Conservation (phyloP, 2,113 vertebrate genomes). For the Epinephelus moara region DNA sequence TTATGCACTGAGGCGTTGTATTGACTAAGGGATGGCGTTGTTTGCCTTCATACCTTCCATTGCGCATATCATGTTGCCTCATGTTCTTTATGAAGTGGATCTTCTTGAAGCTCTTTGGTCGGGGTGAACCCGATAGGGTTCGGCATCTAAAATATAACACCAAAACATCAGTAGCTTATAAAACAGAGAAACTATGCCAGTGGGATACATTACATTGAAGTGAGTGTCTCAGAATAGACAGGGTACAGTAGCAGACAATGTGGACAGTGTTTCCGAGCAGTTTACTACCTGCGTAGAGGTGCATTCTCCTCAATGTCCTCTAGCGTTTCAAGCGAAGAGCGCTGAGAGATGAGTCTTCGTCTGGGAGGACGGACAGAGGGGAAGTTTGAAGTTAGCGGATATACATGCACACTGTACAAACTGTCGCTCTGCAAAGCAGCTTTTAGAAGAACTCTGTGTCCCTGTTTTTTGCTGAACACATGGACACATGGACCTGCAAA, state of each 20-base stretch:
- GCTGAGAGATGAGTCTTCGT: constrained; percentile 96
- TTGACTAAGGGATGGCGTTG: constrained; percentile 39
- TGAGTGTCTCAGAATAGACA: not conserved
- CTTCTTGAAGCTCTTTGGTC: constrained; percentile 99
- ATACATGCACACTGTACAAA: constrained; percentile 7
- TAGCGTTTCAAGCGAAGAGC: constrained; percentile 97
- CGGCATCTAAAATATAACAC: constrained; percentile 89
- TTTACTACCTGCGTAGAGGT: constrained; percentile 92
- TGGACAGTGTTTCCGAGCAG: not conserved
- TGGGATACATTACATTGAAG: not conserved
- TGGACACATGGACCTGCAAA: not conserved
- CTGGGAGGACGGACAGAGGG: constrained; percentile 72
- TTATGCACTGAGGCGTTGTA: constrained; percentile 56
- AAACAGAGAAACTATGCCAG: not conserved
- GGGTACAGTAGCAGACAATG: not conserved
- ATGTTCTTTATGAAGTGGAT: constrained; percentile 99
- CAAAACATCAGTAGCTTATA: constrained; percentile 18
- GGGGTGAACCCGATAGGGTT: constrained; percentile 98
- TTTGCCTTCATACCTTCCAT: constrained; percentile 90
- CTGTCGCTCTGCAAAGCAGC: not conserved
- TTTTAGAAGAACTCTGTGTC: not conserved
- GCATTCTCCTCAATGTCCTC: constrained; percentile 99
- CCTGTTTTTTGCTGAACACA: not conserved
- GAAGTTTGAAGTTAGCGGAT: not conserved
- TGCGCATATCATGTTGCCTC: constrained; percentile 94